Evolutionary conservation across 1,140 invertebrate species (phyloP).

Genomic region (Ceratoteleas bidentatus): DNA sequence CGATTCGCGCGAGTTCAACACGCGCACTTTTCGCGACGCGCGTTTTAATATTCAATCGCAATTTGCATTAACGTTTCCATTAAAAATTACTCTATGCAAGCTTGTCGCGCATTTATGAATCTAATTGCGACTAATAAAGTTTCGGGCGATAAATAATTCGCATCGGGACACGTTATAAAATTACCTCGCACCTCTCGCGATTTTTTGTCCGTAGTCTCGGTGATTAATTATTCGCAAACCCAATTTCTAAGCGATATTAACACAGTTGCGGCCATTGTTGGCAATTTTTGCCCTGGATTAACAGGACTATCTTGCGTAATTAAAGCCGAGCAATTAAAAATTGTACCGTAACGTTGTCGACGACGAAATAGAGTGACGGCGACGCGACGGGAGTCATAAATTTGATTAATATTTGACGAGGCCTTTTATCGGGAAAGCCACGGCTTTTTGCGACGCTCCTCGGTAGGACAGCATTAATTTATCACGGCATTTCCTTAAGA

Average conservation of each 20-base stretch:
- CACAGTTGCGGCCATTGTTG: constrained; percentile 24
- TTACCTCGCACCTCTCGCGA: constrained; percentile 17
- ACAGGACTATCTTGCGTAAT: constrained; percentile 13
- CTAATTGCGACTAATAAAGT: too few relatives aligned
- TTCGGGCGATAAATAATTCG: too few relatives aligned
- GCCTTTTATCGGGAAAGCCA: background rate
- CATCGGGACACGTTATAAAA: background rate
- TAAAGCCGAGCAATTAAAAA: constrained; percentile 24
- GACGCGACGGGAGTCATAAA: background rate
- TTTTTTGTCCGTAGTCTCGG: constrained; percentile 6
- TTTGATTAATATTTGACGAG: constrained; percentile 1
- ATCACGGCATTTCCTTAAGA: background rate
- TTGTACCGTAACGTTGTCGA: constrained; percentile 30
- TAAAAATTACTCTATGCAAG: too few relatives aligned
- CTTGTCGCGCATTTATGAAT: too few relatives aligned
- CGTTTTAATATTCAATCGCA: background rate
- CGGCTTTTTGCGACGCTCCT: background rate
- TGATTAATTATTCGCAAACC: constrained; percentile 40
- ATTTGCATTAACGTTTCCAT: background rate
- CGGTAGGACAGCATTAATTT: background rate
- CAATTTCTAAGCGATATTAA: constrained; percentile 29
- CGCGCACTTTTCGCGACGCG: too few relatives aligned
- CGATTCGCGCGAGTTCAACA: constrained; percentile 6
- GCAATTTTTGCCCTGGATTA: constrained; percentile 32
- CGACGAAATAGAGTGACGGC: background rate